Evolutionary conservation across 2,888 invertebrate genomes (phyloP).

Genomic region (Heteropelma amictum): DNA sequence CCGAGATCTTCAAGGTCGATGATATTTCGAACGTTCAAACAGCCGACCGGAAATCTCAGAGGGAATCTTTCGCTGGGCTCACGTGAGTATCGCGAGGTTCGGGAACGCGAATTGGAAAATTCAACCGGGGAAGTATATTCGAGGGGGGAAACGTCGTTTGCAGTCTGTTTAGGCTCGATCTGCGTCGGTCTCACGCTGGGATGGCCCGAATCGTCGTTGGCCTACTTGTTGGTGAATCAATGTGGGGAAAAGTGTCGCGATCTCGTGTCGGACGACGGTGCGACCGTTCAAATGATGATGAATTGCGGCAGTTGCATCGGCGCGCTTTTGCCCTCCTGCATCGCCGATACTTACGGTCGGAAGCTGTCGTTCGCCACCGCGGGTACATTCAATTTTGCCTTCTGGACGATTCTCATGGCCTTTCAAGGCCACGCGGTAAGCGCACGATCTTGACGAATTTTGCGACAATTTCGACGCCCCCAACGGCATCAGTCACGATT

Average conservation of each 20-base stretch:
- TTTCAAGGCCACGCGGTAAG: conserved; percentile 32
- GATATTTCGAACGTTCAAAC: background rate
- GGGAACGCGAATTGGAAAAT: background rate
- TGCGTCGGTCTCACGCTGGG: conserved; percentile 61
- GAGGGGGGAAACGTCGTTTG: no score
- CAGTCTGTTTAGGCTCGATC: conserved; percentile 62
- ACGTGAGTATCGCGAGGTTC: conserved; percentile 48
- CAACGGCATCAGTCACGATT: no score
- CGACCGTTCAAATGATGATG: conserved; percentile 44
- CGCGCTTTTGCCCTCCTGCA: conserved; percentile 57
- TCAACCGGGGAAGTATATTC: background rate
- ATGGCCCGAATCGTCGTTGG: conserved; percentile 56
- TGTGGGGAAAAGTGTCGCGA: conserved; percentile 10
- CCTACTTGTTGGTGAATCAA: conserved; percentile 26
- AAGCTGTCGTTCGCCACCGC: conserved; percentile 56
- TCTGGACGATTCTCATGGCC: conserved; percentile 43
- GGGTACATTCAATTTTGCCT: conserved; percentile 37
- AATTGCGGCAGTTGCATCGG: conserved; percentile 61
- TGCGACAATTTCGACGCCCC: no score
- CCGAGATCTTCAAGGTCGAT: conserved; percentile 1
- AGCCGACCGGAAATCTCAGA: background rate
- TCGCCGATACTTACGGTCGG: conserved; percentile 60
- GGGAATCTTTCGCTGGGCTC: conserved; percentile 52
- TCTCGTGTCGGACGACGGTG: background rate
- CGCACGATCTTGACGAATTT: no score